A percentile compares a stretch with the other conserved stretches of the same genome.
Conservation (phyloP, 1,140 invertebrate genomes). For the Pissodes strobi region DNA sequence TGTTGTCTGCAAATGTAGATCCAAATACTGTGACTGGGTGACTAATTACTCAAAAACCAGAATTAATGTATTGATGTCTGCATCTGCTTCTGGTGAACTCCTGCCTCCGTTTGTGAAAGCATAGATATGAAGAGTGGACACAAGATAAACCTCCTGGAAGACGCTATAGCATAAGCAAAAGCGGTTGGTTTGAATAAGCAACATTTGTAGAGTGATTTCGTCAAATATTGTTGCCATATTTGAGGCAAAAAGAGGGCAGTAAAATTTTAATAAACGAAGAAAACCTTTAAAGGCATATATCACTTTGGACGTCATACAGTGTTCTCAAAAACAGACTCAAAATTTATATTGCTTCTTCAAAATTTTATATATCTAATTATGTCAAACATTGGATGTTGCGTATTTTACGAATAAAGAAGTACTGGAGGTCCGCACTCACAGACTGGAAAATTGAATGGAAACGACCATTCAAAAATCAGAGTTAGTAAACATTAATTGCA, state of each 20-base stretch:
- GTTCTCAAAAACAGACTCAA: conserved; percentile 6
- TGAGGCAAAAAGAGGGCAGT: neutral
- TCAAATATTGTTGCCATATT: neutral
- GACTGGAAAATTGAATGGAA: conserved; percentile 9
- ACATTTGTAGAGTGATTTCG: neutral
- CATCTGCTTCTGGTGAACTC: too few relatives aligned
- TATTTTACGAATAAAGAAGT: conserved; percentile 9
- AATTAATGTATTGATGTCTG: conserved; percentile 4
- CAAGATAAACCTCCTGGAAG: neutral
- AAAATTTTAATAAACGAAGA: conserved; percentile 11
- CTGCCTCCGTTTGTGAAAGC: neutral
- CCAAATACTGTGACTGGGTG: too few relatives aligned
- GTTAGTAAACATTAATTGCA: neutral
- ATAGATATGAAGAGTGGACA: too few relatives aligned
- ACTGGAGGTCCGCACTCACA: neutral
- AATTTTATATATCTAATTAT: too few relatives aligned
- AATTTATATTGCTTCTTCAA: conserved; percentile 1
- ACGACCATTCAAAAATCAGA: conserved; percentile 12
- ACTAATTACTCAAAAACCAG: conserved; percentile 20
- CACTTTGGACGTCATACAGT: neutral
- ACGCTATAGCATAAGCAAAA: neutral
- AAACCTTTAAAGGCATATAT: conserved; percentile 16
- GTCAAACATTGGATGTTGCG: conserved; percentile 4
- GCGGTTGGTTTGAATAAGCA: too few relatives aligned
- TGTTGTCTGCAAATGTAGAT: neutral